These are phyloP conservation scores for Charadrius vociferus DNA, from an alignment of 2,113 vertebrate species.

Conservation along the genomic window DNA sequence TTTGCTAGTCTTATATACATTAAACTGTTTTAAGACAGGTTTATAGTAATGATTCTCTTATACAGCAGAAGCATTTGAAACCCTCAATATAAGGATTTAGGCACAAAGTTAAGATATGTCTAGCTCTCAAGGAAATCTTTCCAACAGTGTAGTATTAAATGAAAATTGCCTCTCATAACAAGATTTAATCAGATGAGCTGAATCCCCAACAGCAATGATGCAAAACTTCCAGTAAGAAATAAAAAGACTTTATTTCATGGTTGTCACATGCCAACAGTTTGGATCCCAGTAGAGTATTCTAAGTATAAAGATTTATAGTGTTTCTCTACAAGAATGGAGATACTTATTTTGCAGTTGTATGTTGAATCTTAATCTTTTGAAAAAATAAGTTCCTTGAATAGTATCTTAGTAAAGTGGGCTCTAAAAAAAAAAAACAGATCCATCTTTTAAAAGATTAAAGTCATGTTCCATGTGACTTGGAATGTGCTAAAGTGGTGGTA, in stretches of 20 bases:
- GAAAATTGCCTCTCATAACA: neutral
- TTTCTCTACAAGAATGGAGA: constrained; percentile 25
- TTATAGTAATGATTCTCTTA: neutral
- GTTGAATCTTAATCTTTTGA: neutral
- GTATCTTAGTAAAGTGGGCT: constrained; percentile 19
- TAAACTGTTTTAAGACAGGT: neutral
- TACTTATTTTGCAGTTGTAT: neutral
- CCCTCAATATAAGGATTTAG: neutral
- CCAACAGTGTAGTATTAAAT: neutral
- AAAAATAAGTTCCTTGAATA: neutral
- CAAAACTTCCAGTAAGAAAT: constrained; percentile 1
- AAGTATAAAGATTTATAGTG: constrained; percentile 1
- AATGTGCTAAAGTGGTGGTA: neutral
- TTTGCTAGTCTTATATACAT: neutral
- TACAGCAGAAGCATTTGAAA: neutral
- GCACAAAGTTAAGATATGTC: neutral
- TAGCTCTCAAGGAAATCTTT: neutral
- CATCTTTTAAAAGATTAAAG: neutral
- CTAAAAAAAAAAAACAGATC: neutral
- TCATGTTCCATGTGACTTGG: neutral
- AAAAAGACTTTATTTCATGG: neutral
- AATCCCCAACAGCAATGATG: neutral
- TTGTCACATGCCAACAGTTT: neutral
- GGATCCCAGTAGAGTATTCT: neutral
- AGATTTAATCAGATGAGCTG: neutral